Evolutionary conservation across 2,113 vertebrate species (phyloP).

Genomic region (Zonotrichia leucophrys): DNA sequence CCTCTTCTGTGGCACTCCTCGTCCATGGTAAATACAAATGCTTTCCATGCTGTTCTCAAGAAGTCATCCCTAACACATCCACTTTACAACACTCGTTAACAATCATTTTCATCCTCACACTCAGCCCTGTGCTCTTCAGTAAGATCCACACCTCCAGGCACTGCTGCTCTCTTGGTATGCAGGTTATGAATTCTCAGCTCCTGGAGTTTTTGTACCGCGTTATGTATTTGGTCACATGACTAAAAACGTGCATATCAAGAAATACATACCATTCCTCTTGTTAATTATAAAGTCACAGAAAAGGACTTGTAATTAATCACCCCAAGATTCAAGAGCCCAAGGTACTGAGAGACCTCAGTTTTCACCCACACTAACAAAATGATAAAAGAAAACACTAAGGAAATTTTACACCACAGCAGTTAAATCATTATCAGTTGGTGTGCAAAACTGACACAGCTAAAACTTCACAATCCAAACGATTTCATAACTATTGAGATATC

Average conservation of each 20-base stretch:
- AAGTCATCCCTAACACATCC: not conserved
- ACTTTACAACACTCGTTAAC: not conserved
- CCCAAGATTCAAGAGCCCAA: not conserved
- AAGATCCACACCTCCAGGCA: fast-evolving
- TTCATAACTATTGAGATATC: not conserved
- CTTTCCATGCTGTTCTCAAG: not conserved
- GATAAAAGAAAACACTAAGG: not conserved
- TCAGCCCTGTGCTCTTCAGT: not conserved
- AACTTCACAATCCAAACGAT: not conserved
- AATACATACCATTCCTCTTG: not conserved
- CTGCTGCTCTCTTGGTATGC: not conserved
- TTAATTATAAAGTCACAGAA: not conserved
- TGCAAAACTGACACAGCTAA: not conserved
- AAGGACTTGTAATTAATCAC: not conserved
- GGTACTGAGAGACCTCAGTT: not conserved
- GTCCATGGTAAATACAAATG: not conserved
- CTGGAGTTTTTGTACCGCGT: not conserved
- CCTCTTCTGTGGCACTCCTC: not conserved
- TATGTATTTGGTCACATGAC: not conserved
- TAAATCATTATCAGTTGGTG: not conserved
- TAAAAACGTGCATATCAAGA: not conserved
- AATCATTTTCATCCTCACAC: not conserved
- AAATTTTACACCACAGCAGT: not conserved
- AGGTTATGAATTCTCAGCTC: not conserved
- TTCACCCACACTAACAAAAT: not conserved